Conservation (phyloP, 2,797 vertebrate genomes). For the Phylloscopus collybita region DNA sequence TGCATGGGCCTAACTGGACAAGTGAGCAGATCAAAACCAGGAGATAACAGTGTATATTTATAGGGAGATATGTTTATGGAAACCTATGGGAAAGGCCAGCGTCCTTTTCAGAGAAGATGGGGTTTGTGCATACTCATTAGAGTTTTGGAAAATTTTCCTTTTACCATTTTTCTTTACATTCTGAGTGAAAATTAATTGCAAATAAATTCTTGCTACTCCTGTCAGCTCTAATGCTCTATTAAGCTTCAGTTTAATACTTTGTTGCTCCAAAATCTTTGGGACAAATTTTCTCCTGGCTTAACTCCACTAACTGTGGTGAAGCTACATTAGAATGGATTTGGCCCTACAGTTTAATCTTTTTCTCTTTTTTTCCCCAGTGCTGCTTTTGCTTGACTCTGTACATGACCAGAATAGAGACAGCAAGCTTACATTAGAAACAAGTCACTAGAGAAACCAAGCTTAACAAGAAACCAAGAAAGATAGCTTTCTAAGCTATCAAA, state of each 20-base stretch:
- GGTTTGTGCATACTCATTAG: not conserved
- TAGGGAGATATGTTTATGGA: not conserved
- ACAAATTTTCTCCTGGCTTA: conserved; percentile 7
- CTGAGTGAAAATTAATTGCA: not conserved
- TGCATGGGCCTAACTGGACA: not conserved
- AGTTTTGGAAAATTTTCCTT: not conserved
- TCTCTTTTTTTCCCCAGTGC: not conserved
- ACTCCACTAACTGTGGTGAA: not conserved
- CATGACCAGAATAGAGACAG: conserved; percentile 30
- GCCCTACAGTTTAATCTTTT: not conserved
- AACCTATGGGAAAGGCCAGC: not conserved
- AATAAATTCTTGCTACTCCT: not conserved
- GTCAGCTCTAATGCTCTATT: not conserved
- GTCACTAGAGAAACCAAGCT: conserved; percentile 1
- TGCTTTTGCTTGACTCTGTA: not conserved
- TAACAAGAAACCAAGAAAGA: not conserved
- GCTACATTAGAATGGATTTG: not conserved
- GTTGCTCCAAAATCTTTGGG: not conserved
- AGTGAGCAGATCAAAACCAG: conserved; percentile 16
- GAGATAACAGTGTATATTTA: conserved; percentile 18
- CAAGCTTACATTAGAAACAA: conserved; percentile 27
- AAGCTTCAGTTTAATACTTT: not conserved
- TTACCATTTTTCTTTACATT: not conserved
- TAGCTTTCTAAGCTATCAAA: conserved; percentile 19
- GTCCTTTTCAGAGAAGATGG: not conserved